Base-by-base conservation (phyloP, 2,113 vertebrate genomes). In the Mormyrus lacerda region DNA sequence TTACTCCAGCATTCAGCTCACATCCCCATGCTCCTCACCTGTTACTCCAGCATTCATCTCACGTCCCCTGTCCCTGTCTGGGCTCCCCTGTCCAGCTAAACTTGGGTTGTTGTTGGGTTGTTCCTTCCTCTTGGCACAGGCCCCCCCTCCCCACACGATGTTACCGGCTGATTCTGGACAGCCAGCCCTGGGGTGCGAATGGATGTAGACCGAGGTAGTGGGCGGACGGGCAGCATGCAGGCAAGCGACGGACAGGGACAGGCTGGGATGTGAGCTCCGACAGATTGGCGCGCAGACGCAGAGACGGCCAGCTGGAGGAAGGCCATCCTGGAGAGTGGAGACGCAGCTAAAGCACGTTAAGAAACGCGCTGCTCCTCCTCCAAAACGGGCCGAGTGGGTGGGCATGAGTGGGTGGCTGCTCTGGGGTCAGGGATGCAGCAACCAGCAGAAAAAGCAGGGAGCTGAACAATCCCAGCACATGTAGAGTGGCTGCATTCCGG, bases 201-300 rank as follows among this genome's bases (percentile, higher is more conserved):
- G 17, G 15, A 45, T 10, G 1, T 48, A 21, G 50, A 51, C 31
- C 45, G 31, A 35, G 45, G 58, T 10, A 27, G 61, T 65, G 24
- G 58, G n/a, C 27, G 27, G 48, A 13, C 24, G 39, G 51, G 19
- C 51, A 47, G 47, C 86, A 69, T 87, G 48, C 73, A 85, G 45
- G 85, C 58, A 3, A n/a, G 58, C 58, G 85, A 85, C 15, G 27
- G 89, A 91, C 58, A 45, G 85, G 87, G 55, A 85, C 87, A 27
- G 51, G 31, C 88, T 88, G 89, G 89, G 89, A 91, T 89, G 85
- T 88, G 89, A 90, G 90, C 86, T 45, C 79, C 90, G 91, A 92
- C 92, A 92, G 92, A 91, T 91, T 88, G 90, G 90, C 89, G 86
- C 76, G 47, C 61, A 65, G 87, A 90, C 90, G 89, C 79, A 42